Conservation (phyloP, 2,113 vertebrate genomes). For the Naja naja region DNA sequence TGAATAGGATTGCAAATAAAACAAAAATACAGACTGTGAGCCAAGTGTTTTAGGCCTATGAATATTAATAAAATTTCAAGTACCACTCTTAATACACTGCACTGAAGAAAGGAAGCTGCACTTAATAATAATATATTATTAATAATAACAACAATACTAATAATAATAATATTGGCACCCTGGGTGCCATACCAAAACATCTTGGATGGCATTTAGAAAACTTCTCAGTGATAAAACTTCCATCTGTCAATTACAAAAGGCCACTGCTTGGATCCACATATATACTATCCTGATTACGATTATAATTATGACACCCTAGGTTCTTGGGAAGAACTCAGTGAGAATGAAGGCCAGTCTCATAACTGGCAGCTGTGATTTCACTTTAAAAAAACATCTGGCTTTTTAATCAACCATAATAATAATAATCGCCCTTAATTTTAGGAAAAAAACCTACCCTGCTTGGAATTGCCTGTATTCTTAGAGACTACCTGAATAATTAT, state of each 20-base stretch:
- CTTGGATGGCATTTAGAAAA: not conserved
- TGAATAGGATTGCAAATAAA: conserved; percentile 26
- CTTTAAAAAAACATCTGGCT: not conserved
- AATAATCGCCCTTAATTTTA: not conserved
- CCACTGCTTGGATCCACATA: not conserved
- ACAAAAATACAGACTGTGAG: conserved; percentile 32
- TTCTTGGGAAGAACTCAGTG: not conserved
- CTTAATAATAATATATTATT: not conserved
- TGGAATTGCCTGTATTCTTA: not conserved
- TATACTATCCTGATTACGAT: not conserved
- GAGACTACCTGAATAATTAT: not conserved
- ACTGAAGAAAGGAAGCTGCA: not conserved
- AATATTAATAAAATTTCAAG: conserved; percentile 14
- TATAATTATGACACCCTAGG: not conserved
- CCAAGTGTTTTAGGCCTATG: conserved; percentile 24
- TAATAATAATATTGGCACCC: not conserved
- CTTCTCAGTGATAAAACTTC: not conserved
- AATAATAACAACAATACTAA: not conserved
- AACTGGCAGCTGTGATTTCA: not conserved
- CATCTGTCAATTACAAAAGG: not conserved
- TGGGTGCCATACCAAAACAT: not conserved
- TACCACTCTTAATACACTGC: conserved; percentile 28
- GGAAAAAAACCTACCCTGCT: not conserved
- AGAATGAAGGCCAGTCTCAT: not conserved
- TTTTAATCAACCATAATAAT: not conserved